Evolutionary conservation across 2,888 invertebrate species (phyloP).

Genomic region (Eudemis profundana): DNA sequence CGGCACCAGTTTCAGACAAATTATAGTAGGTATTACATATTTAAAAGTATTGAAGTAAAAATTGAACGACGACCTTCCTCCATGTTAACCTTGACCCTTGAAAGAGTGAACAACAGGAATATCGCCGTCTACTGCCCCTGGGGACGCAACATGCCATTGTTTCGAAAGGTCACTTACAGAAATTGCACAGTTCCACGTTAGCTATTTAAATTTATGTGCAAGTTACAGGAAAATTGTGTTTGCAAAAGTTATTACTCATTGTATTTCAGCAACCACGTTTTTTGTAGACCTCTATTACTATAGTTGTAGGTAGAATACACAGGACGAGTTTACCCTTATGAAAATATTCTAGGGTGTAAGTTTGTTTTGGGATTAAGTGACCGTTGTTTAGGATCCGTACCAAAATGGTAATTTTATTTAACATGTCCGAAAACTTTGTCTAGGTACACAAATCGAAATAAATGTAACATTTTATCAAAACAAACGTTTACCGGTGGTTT

Average conservation of each 20-base stretch:
- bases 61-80: conserved; percentile 18
- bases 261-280: conserved; percentile 8
- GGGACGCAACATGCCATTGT: conserved; percentile 46
- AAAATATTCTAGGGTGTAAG: no score
- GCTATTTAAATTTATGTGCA: conserved; percentile 36
- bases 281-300: not conserved
- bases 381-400: no score
- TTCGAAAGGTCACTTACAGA: conserved; percentile 52
- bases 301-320: not conserved
- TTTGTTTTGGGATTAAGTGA: no score
- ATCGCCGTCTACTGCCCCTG: conserved; percentile 5
- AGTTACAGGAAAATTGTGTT: conserved; percentile 32
- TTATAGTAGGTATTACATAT: not conserved
- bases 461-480: no score
- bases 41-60: not conserved
- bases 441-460: no score
- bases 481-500: no score
- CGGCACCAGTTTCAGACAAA: no score
- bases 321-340: no score
- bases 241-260: conserved; percentile 34
- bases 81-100: conserved; percentile 28
- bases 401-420: no score
- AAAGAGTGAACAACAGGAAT: conserved; percentile 22
- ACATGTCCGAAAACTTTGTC: no score
- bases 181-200: conserved; percentile 40